A percentile compares a stretch with the other conserved stretches of the same genome.
phyloP scores from a whole-genome alignment of 2,888 invertebrate species.

The Drosophila testacea region DNA sequence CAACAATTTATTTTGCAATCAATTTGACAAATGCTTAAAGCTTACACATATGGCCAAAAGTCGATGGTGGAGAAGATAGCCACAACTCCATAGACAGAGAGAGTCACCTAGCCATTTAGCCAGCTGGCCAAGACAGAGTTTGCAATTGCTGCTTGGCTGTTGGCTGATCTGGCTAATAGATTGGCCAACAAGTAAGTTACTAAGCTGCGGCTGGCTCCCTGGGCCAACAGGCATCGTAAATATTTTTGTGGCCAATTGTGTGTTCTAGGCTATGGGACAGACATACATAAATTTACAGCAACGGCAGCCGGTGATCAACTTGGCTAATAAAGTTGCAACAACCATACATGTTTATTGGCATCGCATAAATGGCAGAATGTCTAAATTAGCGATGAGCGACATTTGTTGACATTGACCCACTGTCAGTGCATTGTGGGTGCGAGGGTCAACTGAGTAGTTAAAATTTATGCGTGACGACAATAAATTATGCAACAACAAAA shows the following conservation, averaged over 20 bases:
- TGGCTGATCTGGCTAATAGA: conserved; percentile 42
- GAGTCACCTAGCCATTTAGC: background rate
- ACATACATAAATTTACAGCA: conserved; percentile 50
- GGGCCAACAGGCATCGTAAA: conserved; percentile 46
- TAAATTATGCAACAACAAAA: conserved; percentile 58
- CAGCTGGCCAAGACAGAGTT: conserved; percentile 20
- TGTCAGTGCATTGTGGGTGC: conserved; percentile 45
- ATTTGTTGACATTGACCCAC: conserved; percentile 69
- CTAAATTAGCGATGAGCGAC: conserved; percentile 70
- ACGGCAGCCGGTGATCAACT: conserved; percentile 24
- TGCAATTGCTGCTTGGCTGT: conserved; percentile 17
- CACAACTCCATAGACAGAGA: conserved; percentile 7
- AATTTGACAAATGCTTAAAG: conserved; percentile 76
- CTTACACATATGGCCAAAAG: conserved; percentile 48
- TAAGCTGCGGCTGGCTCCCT: background rate
- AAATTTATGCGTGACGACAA: conserved; percentile 45
- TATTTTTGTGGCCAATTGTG: conserved; percentile 57
- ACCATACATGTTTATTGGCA: conserved; percentile 27
- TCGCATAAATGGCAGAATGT: conserved; percentile 58
- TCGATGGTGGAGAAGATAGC: conserved; percentile 45
- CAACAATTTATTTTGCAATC: conserved; percentile 75
- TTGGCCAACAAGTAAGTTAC: conserved; percentile 45
- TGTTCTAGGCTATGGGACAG: conserved; percentile 57
- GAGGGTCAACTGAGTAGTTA: conserved; percentile 52
- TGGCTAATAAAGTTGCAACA: conserved; percentile 50